A percentile compares a stretch with the other conserved stretches of the same genome.
These are phyloP conservation scores for Neocrepidodera transversa DNA, from an alignment of 2,888 invertebrate genomes.

Conservation along the genomic window DNA sequence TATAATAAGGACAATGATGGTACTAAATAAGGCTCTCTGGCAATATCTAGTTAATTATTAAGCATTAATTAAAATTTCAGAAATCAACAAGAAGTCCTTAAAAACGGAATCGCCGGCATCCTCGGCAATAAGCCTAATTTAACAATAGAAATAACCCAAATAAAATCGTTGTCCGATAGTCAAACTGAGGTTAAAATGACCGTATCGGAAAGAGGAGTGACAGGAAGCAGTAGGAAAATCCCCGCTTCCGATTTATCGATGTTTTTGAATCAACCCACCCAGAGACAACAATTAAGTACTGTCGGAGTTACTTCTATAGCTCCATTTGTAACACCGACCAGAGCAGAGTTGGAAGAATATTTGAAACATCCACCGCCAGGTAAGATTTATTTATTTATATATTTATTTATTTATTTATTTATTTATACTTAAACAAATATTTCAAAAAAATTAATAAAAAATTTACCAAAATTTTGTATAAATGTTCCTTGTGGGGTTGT, in stretches of 20 bases:
- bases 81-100: conserved; percentile 73
- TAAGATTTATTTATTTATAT: conserved; percentile 23
- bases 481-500: too few species aligned
- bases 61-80: too few species aligned
- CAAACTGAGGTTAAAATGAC: conserved; percentile 78
- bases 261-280: conserved; percentile 73
- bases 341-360: conserved; percentile 84
- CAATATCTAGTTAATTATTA: too few species aligned
- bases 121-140: conserved; percentile 88
- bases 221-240: conserved; percentile 72
- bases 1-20: too few species aligned
- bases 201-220: conserved; percentile 74
- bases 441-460: too few species aligned
- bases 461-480: too few species aligned
- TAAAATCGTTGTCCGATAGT: conserved; percentile 79
- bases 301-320: conserved; percentile 76
- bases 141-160: conserved; percentile 76
- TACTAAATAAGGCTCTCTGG: too few species aligned
- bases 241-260: conserved; percentile 75
- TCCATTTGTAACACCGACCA: conserved; percentile 78
- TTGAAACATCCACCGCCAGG: conserved; percentile 86
- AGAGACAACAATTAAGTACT: conserved; percentile 75
- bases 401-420: too few species aligned
- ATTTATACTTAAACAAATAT: too few species aligned
- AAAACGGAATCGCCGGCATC: conserved; percentile 71